A percentile compares a stretch with the other conserved stretches of the same genome.
Evolutionary conservation across 2,113 vertebrate species (phyloP).

Genomic region (Aspidoscelis tigris): DNA sequence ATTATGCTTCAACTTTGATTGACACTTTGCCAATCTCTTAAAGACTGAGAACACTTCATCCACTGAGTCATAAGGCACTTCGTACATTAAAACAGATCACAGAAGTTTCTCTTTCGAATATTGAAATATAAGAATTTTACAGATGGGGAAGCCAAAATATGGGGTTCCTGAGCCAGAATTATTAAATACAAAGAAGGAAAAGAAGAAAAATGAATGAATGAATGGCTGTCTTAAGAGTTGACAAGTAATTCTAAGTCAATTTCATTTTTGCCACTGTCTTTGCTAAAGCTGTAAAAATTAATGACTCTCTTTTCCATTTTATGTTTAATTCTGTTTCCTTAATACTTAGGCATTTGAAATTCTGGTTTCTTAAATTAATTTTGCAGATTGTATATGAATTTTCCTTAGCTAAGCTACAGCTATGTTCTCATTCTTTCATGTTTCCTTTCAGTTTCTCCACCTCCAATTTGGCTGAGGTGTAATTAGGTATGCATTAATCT

Average conservation of each 20-base stretch:
- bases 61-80: background rate
- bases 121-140: background rate
- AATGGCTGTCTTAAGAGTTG: background rate
- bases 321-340: background rate
- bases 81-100: background rate
- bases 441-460: conserved; percentile 5
- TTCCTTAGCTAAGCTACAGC: conserved; percentile 9
- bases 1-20: conserved; percentile 12
- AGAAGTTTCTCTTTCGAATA: background rate
- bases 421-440: background rate
- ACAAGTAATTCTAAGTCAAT: background rate
- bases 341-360: background rate
- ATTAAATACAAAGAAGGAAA: background rate
- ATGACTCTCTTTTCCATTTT: background rate
- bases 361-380: background rate
- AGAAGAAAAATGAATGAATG: background rate
- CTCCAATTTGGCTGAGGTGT: background rate
- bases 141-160: conserved; percentile 8
- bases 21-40: background rate
- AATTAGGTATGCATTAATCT: conserved; percentile 52
- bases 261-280: background rate
- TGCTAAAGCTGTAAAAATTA: background rate
- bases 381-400: background rate
- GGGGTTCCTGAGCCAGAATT: background rate
- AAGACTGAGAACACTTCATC: background rate